Base-by-base conservation (phyloP, 2,888 invertebrate species). In the Phengaris arion region DNA sequence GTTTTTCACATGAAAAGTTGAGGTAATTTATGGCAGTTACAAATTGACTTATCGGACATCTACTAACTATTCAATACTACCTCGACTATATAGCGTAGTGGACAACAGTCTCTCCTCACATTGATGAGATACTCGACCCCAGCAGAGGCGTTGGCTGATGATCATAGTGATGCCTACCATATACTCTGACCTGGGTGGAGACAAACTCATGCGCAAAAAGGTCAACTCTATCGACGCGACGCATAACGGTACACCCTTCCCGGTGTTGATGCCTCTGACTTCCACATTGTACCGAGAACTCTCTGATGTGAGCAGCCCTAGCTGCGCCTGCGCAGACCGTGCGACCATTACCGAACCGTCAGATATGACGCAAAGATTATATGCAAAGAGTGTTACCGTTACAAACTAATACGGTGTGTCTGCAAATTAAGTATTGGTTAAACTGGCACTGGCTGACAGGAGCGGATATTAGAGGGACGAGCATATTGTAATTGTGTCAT, bases 231-330 rank as follows among this genome's bases (percentile, higher is more conserved):
- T 86, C 85, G 84, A 82, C 79, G 80, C 79, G 78, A 76, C 80
- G 81, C 78, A 81, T 87, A 88, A 87, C 87, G 87, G 87, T 78
- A 80, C 84, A 77, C 84, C 87, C 22, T 22, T 87, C 88, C 1
- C 87, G 88, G 84, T 82, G 77, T 77, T 78, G 77, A 78, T 77
- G 77, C 78, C 64, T 57, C 68, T 69, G 51, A 72, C 74, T 57
- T 8, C 6, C 9, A 57, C 7, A 8, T 15, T 15, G 6, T 6
- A 15, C 15, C 15, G 9, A 57, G n/a, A 57, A 15, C 8, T 4
- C 9, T 0, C 15, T 15, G 64, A 64, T 35, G 45, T 13, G 2
- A 10, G 64, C 64, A 64, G 64, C 45, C 35, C 35, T 64, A 10
- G 0, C 35, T 6, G 64, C 64, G 35, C 64, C 64, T 35, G 35